Base-by-base conservation (phyloP, 2,797 vertebrate genomes). In the Coracias cyanogaster region DNA sequence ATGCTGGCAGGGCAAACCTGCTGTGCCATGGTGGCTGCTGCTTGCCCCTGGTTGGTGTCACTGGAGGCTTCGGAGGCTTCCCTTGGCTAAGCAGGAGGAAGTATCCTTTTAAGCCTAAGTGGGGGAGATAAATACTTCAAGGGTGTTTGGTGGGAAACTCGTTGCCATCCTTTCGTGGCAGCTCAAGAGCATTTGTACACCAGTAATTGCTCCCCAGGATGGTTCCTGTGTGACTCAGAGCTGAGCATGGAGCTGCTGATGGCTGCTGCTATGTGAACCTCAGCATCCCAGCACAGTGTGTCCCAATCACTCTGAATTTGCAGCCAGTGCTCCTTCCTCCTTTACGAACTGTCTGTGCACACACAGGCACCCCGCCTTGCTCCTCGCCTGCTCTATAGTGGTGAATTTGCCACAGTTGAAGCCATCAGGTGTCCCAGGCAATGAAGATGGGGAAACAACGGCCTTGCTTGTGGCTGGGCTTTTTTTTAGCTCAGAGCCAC, bases 161-260 rank as follows among this genome's bases (percentile, higher is more conserved):
- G 19, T 95, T 26, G 9, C 49, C 4, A 22, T 96, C 76, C 77
- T 78, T 96, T 73, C 82, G 70, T 82, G 69, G 86, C 70, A 73
- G 58, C 67, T 94, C 51, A 58, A 66, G 85, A 93, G 60, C 70
- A 35, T 86, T 93, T 84, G 73, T 60, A 31, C 60, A 31, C 18
- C 37, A 64, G 60, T 82, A 86, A 84, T 79, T 95, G 64, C 78
- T 94, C 77, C 83, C 81, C 57, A 33, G 91, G 66, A 77, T 82
- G 57, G 52, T 85, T 95, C 81, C 90, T 87, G 60, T 80, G 71
- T 93, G 86, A 89, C 64, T 91, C 86, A 86, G 85, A 86, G 81
- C 88, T 93, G 52, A 73, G 19, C 18, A 35, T 14, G 11, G 67
- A 93, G 45, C 82, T 89, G 66, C 29, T 4, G 15, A 58, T 0